Evolutionary conservation across 2,797 vertebrate genomes (phyloP), one percentile per base, ranked within the genome.

Genomic region (Decapterus maruadsi): DNA sequence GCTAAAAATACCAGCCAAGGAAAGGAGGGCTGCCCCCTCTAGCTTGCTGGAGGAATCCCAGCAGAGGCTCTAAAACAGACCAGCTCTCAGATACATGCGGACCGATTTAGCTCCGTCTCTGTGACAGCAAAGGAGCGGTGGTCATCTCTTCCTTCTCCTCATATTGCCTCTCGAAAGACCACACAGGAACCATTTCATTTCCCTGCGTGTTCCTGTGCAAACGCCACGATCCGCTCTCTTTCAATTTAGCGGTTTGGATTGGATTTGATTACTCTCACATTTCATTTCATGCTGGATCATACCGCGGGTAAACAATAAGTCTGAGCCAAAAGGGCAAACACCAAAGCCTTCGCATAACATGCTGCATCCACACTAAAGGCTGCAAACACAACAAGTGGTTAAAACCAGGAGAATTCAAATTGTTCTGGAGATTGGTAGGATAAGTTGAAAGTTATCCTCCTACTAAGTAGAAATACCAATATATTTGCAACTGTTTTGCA

Each of bases 1-100:
- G 75, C 91, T 92, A 93, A 92, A 94, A 92, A 94, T 94, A 94
- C 57, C 75, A 75, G 68, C 74, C 73, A 80, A 87, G 89, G 75
- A 91, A 88, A 89, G 82, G 74, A 92, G 90, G 90, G 90, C 90
- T 90, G 91, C 88, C 90, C 90, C 82, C 87, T 84, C 72, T 81
- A 86, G 82, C 86, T 85, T 45, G 82, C 89, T 80, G 83, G 75
- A 92, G 88, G 87, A 91, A 83, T 94, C 93, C 90, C 93, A 93
- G 78, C 83, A 87, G 90, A 89, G 86, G 36, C 83, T 84, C 83
- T 83, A 85, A 91, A 92, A 82, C 83, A 80, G 89, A 88, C 75
- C 80, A 57, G 85, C 68, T 77, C 87, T 86, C 75, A n/a, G 73
- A 89, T 86, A 82, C 75, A 81, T n/a, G 65, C 38, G 36, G 92